Percentiles rank a stretch among this genome's conserved stretches.
Evolutionary conservation across 2,888 invertebrate species (phyloP).

Genomic region (Plusia festucae): DNA sequence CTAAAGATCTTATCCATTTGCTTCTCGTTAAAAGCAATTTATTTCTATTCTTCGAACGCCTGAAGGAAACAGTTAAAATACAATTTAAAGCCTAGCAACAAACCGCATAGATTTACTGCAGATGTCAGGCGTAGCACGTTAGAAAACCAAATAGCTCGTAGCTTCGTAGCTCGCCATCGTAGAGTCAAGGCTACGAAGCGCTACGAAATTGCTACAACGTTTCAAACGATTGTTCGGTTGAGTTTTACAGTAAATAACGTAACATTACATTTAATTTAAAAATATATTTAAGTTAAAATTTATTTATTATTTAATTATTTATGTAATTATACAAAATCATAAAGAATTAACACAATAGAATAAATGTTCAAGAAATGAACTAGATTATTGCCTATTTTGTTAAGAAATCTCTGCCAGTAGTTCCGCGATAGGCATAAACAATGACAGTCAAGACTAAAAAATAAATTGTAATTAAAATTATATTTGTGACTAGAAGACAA

Average conservation of each 20-base stretch:
- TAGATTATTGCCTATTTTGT: too few relatives aligned
- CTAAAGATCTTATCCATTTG: too few relatives aligned
- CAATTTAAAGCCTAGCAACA: conserved; percentile 22
- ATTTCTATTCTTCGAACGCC: conserved; percentile 23
- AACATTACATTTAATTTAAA: neutral
- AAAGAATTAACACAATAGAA: too few relatives aligned
- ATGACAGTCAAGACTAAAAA: too few relatives aligned
- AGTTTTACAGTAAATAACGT: neutral
- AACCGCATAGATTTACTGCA: conserved; percentile 35
- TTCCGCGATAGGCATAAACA: too few relatives aligned
- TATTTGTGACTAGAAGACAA: too few relatives aligned
- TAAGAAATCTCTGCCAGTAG: too few relatives aligned
- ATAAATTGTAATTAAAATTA: too few relatives aligned
- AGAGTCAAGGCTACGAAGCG: conserved; percentile 40
- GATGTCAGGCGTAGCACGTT: conserved; percentile 40
- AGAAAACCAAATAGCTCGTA: conserved; percentile 50
- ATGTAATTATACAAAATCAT: too few relatives aligned
- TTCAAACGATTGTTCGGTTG: conserved; percentile 15
- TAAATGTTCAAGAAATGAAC: too few relatives aligned
- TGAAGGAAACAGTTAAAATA: conserved; percentile 34
- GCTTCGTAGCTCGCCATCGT: conserved; percentile 47
- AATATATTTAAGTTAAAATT: too few relatives aligned
- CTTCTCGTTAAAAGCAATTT: conserved; percentile 31
- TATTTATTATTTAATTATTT: too few relatives aligned
- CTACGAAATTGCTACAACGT: conserved; percentile 31